Evolutionary conservation across 1,140 invertebrate genomes (phyloP), one percentile per base, ranked within the genome.

Genomic region (Zaprionus africanus): DNA sequence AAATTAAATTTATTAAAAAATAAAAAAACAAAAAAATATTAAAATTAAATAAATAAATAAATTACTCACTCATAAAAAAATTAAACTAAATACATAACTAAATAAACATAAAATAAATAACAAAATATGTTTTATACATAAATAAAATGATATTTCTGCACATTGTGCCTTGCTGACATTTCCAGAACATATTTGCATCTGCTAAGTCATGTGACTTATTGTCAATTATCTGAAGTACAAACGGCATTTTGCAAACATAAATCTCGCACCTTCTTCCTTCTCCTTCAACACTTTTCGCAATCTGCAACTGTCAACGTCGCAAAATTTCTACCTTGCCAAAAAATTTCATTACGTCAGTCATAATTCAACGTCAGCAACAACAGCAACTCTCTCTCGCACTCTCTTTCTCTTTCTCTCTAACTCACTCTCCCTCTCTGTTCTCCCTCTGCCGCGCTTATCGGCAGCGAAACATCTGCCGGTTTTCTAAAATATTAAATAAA

Each of bases 401-500:
- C 46, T 53, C 17, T 54, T 53, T 19, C 53, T 66, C 31, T 66
- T 19, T 46, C n/a, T 41, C 53, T 46, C 38, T 34, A n/a, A n/a
- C n/a, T n/a, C n/a, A n/a, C 6, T 19, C 31, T 53, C 36, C 15
- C 22, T 15, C 36, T 2, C n/a, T 13, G 0, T 5, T 17, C 49
- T 46, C n/a, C 9, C 3, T 28, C 53, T 17, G 38, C 17, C 19
- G 38, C 38, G 69, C 49, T 77, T 76, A 77, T 72, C 68, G 57
- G 60, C 26, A 79, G 74, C 70, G 75, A 60, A 90, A 84, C 85
- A 88, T 88, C 84, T 88, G 84, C 85, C 85, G 3, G 31, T 90
- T 71, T 69, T 90, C 78, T 88, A 88, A 90, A 88, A 88, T 88
- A 88, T 88, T 90, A 90, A 88, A 88, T 88, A 88, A 88, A 88